phyloP scores from a whole-genome alignment of 1,140 invertebrate genomes.

The Ditylenchus dipsaci region DNA sequence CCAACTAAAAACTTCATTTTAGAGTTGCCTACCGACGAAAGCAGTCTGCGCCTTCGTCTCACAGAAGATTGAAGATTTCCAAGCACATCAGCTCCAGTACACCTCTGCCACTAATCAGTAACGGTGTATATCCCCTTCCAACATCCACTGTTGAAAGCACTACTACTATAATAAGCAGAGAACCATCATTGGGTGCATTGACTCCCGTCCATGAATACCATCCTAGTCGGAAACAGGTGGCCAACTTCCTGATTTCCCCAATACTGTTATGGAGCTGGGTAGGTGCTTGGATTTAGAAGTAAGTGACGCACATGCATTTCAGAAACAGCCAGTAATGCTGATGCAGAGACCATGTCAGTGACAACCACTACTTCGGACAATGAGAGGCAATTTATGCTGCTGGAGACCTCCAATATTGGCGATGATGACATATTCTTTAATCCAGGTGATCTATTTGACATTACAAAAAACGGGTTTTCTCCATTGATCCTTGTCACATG shows the following conservation, averaged over 20 bases:
- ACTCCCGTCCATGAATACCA: not conserved
- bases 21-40: not conserved
- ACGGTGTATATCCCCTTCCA: not conserved
- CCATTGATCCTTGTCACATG: too few relatives aligned
- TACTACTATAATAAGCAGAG: not conserved
- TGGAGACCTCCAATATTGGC: not conserved
- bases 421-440: not conserved
- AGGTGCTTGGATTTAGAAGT: not conserved
- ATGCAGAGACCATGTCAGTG: not conserved
- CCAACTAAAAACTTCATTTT: not conserved
- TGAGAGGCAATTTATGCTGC: not conserved
- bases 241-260: conserved; percentile 1
- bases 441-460: not conserved
- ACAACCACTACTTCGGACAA: not conserved
- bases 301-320: too few relatives aligned
- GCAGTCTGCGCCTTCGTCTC: not conserved
- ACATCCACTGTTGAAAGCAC: not conserved
- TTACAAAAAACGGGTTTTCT: too few relatives aligned
- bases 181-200: not conserved
- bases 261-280: not conserved
- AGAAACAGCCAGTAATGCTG: not conserved
- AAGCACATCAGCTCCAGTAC: not conserved
- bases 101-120: not conserved
- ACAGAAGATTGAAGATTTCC: not conserved
- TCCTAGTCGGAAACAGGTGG: not conserved